A percentile compares a stretch with the other conserved stretches of the same genome.
These are phyloP conservation scores for Cricetomys ansorgei DNA, from an alignment of 2,113 vertebrate species.

Conservation along the genomic window DNA sequence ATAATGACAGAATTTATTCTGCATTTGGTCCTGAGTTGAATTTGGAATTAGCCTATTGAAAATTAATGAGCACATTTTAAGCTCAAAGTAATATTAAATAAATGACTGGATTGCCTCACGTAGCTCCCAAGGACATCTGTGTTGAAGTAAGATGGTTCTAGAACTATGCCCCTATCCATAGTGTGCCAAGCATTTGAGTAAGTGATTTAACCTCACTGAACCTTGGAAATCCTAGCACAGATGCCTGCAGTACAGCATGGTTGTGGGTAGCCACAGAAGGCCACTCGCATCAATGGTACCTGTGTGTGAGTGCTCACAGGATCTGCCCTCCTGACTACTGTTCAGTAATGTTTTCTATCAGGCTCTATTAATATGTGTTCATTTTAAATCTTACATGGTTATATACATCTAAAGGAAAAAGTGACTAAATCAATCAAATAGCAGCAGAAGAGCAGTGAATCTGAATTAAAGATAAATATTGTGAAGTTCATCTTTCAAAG, in stretches of 20 bases:
- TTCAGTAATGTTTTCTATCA: not conserved
- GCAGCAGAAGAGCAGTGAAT: not conserved
- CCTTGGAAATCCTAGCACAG: not conserved
- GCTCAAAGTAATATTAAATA: conserved; percentile 7
- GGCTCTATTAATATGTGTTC: not conserved
- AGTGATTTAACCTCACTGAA: not conserved
- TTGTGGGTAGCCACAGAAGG: not conserved
- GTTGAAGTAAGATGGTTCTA: not conserved
- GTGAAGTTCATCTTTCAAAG: not conserved
- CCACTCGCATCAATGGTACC: not conserved
- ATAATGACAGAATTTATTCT: conserved; percentile 35
- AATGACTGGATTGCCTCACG: not conserved
- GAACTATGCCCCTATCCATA: not conserved
- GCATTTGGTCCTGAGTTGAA: not conserved
- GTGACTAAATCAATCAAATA: not conserved
- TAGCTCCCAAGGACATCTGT: not conserved
- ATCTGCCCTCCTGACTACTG: not conserved
- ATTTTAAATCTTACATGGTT: not conserved
- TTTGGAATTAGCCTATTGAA: conserved; percentile 5
- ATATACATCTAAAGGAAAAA: not conserved
- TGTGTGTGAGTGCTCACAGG: not conserved
- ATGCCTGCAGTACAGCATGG: fast-evolving
- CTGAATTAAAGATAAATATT: not conserved
- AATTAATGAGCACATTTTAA: conserved; percentile 34
- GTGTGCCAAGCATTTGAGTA: not conserved